Evolutionary conservation across 2,888 invertebrate genomes (phyloP), one percentile per base, ranked within the genome.

Genomic region (Corythucha ciliata): DNA sequence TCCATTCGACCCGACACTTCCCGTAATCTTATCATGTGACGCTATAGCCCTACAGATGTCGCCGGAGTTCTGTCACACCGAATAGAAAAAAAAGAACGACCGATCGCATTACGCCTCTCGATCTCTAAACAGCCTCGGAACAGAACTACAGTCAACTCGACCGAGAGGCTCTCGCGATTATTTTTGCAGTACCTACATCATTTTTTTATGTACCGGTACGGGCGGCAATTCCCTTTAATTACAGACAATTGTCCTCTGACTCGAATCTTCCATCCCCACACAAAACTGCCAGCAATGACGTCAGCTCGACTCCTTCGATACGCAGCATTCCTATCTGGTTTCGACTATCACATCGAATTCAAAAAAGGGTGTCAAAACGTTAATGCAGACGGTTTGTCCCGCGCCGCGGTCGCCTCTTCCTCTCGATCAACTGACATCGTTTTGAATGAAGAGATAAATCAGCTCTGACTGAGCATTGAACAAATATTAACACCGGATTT

Each of bases 81-180:
- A 1, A 14, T 52, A 22, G 24, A 57, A 42, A 49, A 33, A n/a
- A 18, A 16, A n/a, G 53, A 57, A 40, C 7, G 34, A 2, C 59
- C 57, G 1, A 57, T 57, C 21, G 54, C 57, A 5, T 59, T 41
- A n/a, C 22, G 40, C 34, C 29, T 55, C 55, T 18, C 18, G 49
- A 40, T 34, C 52, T 16, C 32, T 52, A 26, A 20, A 39, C 52
- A 21, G 18, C 53, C 32, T 60, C 64, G 7, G 66, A 67, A 56
- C 60, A 63, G 47, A 64, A 62, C 40, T 58, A 56, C 25, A 33
- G 22, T 6, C 45, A 45, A 34, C 33, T 45, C n/a, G 45, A 45
- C 21, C 32, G 45, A 14, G 45, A 45, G 49, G 16, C 58, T 7
- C 14, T 40, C 20, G 37, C 37, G 2, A 48, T 37, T 12, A 20